Base-by-base conservation (phyloP, 2,113 vertebrate species). In the Cepphus grylle region DNA sequence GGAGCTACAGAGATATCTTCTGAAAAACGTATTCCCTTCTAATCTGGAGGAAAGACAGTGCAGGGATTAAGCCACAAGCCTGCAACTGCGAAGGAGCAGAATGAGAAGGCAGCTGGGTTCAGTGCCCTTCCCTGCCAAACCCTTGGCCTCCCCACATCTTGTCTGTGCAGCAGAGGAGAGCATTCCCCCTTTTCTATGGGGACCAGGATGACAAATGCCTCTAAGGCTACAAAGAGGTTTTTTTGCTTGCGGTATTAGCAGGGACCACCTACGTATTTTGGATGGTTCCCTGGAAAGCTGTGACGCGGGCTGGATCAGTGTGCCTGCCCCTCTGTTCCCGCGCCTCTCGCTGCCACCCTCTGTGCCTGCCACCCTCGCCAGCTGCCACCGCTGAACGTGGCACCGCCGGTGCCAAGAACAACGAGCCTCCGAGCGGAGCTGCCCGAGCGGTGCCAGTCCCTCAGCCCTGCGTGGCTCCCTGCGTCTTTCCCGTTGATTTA, bases 401-500 rank as follows among this genome's bases (percentile, higher is more conserved):
- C 92, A 91, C 87, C 1, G 6, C 61, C 34, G 12, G 83, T 86
- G 87, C 96, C 94, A 96, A 88, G 76, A 95, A 30, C 81, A 73
- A 40, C 9, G 27, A 93, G 93, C 63, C 74, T 87, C 86, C 3
- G 2, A 94, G 96, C 74, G 36, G 81, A 81, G 92, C 72, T 86
- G 78, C 78, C 87, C 71, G 14, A 65, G 86, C 43, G 16, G 65
- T 71, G 86, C 94, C 94, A 94, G 94, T 83, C 91, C 90, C 90
- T 97, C 96, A 78, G 27, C 86, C 91, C 97, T 27, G 85, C 97
- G 94, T 86, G 15, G 94, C 94, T 98, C 97, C 93, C 95, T 77
- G 65, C 21, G 20, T 61, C 93, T 96, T 96, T 97, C 88, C 92
- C 63, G 8, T 85, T 97, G 97, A 98, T 98, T 98, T 98, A 96